Evolutionary conservation across 2,113 vertebrate genomes (phyloP).

Genomic region (Collichthys lucidus): DNA sequence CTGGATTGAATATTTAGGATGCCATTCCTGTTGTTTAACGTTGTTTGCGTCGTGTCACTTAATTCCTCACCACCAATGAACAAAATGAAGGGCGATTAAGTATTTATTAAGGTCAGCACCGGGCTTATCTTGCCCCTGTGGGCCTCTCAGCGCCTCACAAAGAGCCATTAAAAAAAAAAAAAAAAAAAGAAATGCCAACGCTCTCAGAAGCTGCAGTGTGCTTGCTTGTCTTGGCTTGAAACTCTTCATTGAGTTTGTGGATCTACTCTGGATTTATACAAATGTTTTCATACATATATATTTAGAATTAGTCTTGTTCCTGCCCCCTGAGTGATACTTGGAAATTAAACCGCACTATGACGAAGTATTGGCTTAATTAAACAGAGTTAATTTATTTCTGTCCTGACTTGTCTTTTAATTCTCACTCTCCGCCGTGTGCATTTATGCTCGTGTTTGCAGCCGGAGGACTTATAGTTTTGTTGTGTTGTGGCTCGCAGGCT

Average conservation of each 20-base stretch:
- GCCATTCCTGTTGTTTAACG: conserved; percentile 80
- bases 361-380: conserved; percentile 41
- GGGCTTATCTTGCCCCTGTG: conserved; percentile 68
- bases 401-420: conserved; percentile 54
- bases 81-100: conserved; percentile 76
- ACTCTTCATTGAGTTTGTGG: conserved; percentile 36
- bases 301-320: conserved; percentile 31
- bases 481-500: conserved; percentile 35
- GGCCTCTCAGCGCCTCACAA: conserved; percentile 65
- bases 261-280: conserved; percentile 25
- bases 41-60: conserved; percentile 79
- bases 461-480: conserved; percentile 55
- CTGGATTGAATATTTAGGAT: conserved; percentile 80
- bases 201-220: conserved; percentile 38
- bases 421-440: conserved; percentile 8
- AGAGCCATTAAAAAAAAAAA: conserved; percentile 65
- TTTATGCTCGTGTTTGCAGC: conserved; percentile 46
- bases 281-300: neutral
- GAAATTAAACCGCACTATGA: conserved; percentile 26
- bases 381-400: conserved; percentile 41
- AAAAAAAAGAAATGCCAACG: conserved; percentile 38
- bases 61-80: conserved; percentile 72
- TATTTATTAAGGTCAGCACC: conserved; percentile 78
- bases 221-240: conserved; percentile 51
- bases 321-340: conserved; percentile 20